Evolutionary conservation across 2,888 invertebrate genomes (phyloP).

Genomic region (Ptilodon capucinus): DNA sequence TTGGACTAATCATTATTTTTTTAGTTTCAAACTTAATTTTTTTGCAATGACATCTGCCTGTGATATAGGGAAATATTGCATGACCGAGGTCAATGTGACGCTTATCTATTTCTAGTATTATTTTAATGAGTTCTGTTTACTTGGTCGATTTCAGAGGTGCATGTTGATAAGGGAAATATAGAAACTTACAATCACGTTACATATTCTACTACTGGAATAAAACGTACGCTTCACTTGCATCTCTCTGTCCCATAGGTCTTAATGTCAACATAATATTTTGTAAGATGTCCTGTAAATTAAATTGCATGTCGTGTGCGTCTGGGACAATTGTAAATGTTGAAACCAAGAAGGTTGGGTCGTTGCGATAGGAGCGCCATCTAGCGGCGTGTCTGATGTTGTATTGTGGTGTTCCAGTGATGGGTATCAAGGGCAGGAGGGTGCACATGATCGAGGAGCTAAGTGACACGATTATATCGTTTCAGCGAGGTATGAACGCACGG

Average conservation of each 20-base stretch:
- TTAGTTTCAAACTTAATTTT: background rate
- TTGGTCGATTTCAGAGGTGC: constrained; percentile 41
- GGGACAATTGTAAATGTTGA: constrained; percentile 4
- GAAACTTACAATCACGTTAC: constrained; percentile 14
- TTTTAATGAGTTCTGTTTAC: constrained; percentile 41
- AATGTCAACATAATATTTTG: constrained; percentile 6
- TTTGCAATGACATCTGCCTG: background rate
- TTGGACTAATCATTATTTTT: background rate
- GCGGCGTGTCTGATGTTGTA: constrained; percentile 55
- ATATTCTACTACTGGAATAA: constrained; percentile 1
- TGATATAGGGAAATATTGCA: constrained; percentile 43
- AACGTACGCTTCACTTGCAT: constrained; percentile 11
- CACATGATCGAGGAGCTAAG: constrained; percentile 99
- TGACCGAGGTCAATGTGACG: constrained; percentile 47
- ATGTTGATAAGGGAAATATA: constrained; percentile 40
- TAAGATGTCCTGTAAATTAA: background rate
- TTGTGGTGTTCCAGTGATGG: constrained; percentile 93
- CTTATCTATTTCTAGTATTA: constrained; percentile 52
- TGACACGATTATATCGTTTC: constrained; percentile 99
- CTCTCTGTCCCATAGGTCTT: constrained; percentile 13
- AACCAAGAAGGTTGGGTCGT: constrained; percentile 10
- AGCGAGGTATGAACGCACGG: constrained; percentile 93
- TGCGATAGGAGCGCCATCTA: constrained; percentile 13
- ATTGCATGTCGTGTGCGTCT: background rate
- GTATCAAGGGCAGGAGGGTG: constrained; percentile 98